These are phyloP conservation scores for Eulemur albifrons DNA, from an alignment of 2,797 vertebrate species.

Conservation along the genomic window DNA sequence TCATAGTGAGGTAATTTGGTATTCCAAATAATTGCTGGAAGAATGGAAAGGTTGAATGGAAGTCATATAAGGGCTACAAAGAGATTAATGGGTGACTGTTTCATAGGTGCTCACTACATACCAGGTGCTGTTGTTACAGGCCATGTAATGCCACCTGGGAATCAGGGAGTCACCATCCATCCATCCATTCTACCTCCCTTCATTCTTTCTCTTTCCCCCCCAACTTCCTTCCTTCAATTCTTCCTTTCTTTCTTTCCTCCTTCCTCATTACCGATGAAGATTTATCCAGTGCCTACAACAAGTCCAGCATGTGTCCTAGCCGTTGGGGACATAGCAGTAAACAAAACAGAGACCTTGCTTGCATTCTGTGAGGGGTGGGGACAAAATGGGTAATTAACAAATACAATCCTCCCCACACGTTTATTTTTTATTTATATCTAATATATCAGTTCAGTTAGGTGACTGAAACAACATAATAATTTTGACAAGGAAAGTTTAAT, in stretches of 20 bases:
- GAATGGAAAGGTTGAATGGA: neutral
- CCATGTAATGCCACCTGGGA: neutral
- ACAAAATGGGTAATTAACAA: neutral
- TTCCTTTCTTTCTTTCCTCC: neutral
- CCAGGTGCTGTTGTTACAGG: neutral
- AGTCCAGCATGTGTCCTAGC: neutral
- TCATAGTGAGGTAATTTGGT: neutral
- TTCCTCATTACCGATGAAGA: neutral
- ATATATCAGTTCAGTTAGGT: neutral
- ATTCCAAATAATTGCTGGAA: neutral
- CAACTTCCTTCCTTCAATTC: neutral
- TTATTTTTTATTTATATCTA: neutral
- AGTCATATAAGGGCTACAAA: neutral
- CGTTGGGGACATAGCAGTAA: neutral
- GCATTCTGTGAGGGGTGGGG: neutral
- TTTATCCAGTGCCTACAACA: neutral
- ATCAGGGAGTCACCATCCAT: neutral
- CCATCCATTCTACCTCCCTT: neutral
- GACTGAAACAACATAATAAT: neutral
- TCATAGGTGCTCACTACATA: too few species aligned
- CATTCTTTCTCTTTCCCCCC: neutral
- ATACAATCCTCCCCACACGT: too few species aligned
- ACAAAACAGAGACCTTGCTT: neutral
- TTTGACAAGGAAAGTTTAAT: neutral
- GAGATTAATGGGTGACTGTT: neutral